Evolutionary conservation across 1,140 invertebrate species (phyloP).

Genomic region (Zaprionus vittiger): DNA sequence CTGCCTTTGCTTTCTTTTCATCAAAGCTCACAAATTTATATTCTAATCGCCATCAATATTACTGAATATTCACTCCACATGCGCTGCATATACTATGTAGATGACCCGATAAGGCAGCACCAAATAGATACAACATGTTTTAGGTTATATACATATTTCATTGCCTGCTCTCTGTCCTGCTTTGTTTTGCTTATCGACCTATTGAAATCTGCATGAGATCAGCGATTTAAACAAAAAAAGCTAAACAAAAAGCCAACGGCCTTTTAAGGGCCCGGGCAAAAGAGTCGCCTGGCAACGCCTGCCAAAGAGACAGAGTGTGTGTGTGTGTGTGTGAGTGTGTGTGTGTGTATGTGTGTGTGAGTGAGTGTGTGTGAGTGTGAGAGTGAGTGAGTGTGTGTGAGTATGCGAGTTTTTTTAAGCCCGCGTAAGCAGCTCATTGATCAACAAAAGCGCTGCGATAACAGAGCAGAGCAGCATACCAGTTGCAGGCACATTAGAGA

Average conservation of each 20-base stretch:
- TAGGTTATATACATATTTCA: not conserved
- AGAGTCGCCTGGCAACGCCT: conserved; percentile 22
- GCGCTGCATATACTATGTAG: not conserved
- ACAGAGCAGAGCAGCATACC: conserved; percentile 23
- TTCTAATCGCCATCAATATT: not conserved
- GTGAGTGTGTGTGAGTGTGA: not conserved
- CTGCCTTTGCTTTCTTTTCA: too few species aligned
- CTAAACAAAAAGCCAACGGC: conserved; percentile 3
- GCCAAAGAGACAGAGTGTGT: not conserved
- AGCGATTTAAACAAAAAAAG: conserved; percentile 10
- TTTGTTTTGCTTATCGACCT: not conserved
- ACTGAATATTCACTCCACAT: not conserved
- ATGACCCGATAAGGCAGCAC: not conserved
- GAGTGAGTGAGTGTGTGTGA: conserved; percentile 4
- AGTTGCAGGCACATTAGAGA: not conserved
- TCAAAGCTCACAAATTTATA: too few species aligned
- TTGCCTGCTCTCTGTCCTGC: not conserved
- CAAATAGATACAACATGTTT: not conserved
- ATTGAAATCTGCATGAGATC: conserved; percentile 26
- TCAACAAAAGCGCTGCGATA: conserved; percentile 44
- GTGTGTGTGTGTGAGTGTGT: not conserved
- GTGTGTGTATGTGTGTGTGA: not conserved
- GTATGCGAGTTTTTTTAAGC: conserved; percentile 34
- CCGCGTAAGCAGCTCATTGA: conserved; percentile 59
- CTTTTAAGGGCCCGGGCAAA: conserved; percentile 22